Base-by-base conservation (phyloP, 2,113 vertebrate genomes). In the Phalacrocorax carbo region DNA sequence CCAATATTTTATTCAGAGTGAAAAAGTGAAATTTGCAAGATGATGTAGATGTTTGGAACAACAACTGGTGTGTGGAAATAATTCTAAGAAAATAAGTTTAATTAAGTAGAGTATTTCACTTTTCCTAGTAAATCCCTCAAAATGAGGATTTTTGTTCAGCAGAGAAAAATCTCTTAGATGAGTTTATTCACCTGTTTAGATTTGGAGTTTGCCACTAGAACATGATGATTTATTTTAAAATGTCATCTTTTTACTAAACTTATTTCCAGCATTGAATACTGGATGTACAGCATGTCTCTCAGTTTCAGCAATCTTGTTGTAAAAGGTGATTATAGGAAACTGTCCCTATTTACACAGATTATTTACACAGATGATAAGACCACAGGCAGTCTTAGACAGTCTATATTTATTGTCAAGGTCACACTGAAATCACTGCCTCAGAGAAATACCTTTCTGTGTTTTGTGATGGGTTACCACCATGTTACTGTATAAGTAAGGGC, bases 201-300 rank as follows among this genome's bases (percentile, higher is more conserved):
- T 20, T 68, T 90, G 9, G 2, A 30, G 11, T 49, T 90, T 90
- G 1, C 20, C 15, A 49, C 46, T 48, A 38, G 21, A 92, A 77
- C 2, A 19, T 1, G 1, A 27, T 23, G 16, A 3, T 8, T 86
- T 48, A 34, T 36, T 57, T 42, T 62, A 10, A 40, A n/a, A n/a
- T 5, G 3, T 3, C 2, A 25, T 52, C 18, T 83, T 92, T 80
- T 66, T 21, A 65, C 8, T 48, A 54, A 61, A 57, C 1, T 61
- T 57, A 48, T 44, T 65, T 77, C 27, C 2, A 2, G 3, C 22
- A 8, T 46, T 66, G 48, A 49, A 27, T 75, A 82, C 5, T 25
- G 14, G 13, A 40, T 48, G 10, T 9, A 84, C 9, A 29, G 10
- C 18, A 23, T 0, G 0, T 16, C 34, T 15, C 20, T 49, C 1